Evolutionary conservation across 2,888 invertebrate species (phyloP).

Genomic region (Drosophila setosimentum): DNA sequence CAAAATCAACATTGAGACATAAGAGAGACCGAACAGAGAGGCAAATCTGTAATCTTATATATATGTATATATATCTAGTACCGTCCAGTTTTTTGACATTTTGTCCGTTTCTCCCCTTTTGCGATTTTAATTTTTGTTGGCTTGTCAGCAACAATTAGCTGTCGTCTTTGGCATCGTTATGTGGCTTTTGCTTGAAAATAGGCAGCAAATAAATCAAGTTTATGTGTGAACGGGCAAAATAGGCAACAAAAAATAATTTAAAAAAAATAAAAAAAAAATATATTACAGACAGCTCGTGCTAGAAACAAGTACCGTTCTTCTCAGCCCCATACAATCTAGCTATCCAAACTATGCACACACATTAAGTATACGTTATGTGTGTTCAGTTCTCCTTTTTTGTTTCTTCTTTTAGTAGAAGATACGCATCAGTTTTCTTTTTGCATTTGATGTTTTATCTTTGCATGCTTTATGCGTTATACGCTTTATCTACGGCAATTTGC

Average conservation of each 20-base stretch:
- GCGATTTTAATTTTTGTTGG: constrained; percentile 24
- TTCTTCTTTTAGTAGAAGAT: constrained; percentile 35
- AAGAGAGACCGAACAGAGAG: neutral
- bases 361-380: constrained; percentile 46
- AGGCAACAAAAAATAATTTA: constrained; percentile 12
- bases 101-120: constrained; percentile 5
- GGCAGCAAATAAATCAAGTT: constrained; percentile 73
- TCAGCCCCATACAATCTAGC: constrained; percentile 10
- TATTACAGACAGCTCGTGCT: constrained; percentile 9
- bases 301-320: constrained; percentile 10
- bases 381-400: neutral
- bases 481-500: constrained; percentile 50
- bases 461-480: constrained; percentile 10
- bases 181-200: constrained; percentile 63
- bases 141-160: constrained; percentile 78
- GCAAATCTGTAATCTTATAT: neutral
- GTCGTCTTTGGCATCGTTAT: constrained; percentile 46
- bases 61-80: constrained; percentile 17
- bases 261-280: neutral
- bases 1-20: neutral
- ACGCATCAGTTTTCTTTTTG: constrained; percentile 15
- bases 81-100: constrained; percentile 4
- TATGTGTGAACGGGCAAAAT: constrained; percentile 54
- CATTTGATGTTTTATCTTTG: constrained; percentile 14
- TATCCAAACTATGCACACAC: neutral